Evolutionary conservation across 2,797 vertebrate genomes (phyloP).

Genomic region (Dendrocincla fuliginosa): DNA sequence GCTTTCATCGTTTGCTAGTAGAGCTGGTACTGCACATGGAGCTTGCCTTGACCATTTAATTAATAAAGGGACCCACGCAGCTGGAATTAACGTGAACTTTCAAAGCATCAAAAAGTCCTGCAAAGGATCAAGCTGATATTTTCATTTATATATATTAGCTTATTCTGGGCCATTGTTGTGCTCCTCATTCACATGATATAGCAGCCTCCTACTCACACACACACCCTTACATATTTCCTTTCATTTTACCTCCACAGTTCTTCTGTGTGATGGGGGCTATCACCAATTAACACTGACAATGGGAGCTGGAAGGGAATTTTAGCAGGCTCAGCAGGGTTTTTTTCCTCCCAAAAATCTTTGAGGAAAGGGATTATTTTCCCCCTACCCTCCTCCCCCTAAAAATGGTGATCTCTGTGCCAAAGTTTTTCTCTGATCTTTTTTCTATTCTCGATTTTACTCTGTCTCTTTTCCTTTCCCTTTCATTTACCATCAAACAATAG

Average conservation of each 20-base stretch:
- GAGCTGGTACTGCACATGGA: constrained; percentile 54
- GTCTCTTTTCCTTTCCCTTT: constrained; percentile 18
- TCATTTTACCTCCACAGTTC: constrained; percentile 39
- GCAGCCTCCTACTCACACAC: constrained; percentile 44
- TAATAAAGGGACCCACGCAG: constrained; percentile 67
- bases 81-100: constrained; percentile 66
- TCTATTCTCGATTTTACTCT: background rate
- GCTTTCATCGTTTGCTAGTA: constrained; percentile 41
- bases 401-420: background rate
- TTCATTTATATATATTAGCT: constrained; percentile 70
- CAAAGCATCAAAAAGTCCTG: constrained; percentile 70
- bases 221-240: constrained; percentile 40
- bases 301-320: constrained; percentile 58
- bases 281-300: constrained; percentile 69
- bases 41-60: constrained; percentile 70
- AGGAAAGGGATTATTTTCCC: constrained; percentile 35
- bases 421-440: constrained; percentile 22
- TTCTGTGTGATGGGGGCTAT: constrained; percentile 48
- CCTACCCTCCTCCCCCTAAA: background rate
- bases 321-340: constrained; percentile 23
- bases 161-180: constrained; percentile 47
- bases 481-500: constrained; percentile 36
- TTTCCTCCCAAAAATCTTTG: constrained; percentile 47
- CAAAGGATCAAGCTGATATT: constrained; percentile 67
- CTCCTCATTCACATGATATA: constrained; percentile 35